Evolutionary conservation across 2,797 vertebrate species (phyloP).

Genomic region (Halcyon leucocephala): DNA sequence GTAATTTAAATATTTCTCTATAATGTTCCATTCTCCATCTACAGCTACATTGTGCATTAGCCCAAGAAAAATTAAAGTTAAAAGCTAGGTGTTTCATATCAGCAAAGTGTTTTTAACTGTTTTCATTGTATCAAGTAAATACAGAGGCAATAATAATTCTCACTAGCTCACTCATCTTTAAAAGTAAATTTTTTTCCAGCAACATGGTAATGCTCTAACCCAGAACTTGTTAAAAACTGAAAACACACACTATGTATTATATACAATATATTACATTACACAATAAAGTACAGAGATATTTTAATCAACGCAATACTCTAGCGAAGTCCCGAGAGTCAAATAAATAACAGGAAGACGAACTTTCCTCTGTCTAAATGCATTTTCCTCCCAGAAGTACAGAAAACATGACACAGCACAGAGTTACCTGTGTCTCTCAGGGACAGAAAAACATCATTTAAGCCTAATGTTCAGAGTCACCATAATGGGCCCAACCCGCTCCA

Average conservation of each 20-base stretch:
- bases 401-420: neutral
- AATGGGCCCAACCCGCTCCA: neutral
- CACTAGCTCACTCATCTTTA: conserved; percentile 53
- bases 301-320: neutral
- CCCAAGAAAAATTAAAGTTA: conserved; percentile 3
- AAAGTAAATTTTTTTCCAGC: conserved; percentile 42
- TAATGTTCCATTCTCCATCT: neutral
- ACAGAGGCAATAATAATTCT: conserved; percentile 52
- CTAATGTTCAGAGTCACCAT: neutral
- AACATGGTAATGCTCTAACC: conserved; percentile 16
- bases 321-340: neutral
- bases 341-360: neutral
- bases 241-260: neutral
- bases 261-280: neutral
- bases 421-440: neutral
- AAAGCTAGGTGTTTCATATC: neutral
- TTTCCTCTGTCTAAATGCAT: neutral
- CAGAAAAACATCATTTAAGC: neutral
- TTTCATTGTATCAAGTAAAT: conserved; percentile 57
- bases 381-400: neutral
- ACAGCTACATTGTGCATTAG: neutral
- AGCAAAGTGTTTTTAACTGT: conserved; percentile 59
- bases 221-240: neutral
- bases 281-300: neutral
- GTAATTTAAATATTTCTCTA: neutral